Percentiles rank a stretch among this genome's conserved stretches.
phyloP scores from a whole-genome alignment of 92 coral and sea anemone genomes.

The Isaurus tuberculatus region DNA sequence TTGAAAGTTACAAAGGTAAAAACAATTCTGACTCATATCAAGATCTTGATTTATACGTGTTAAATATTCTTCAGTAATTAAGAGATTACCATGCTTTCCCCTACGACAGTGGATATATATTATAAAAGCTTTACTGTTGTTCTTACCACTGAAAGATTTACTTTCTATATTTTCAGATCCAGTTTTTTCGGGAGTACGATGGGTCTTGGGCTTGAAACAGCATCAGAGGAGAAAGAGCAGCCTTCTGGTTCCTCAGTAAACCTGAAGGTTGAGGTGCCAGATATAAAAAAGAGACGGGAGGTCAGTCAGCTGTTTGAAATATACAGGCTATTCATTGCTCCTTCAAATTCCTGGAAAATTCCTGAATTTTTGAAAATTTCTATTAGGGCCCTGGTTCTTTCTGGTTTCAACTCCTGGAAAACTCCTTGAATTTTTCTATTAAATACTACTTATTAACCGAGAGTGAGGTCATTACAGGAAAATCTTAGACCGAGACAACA shows the following conservation, averaged over 20 bases:
- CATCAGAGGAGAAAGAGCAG: slow-evolving; percentile 75
- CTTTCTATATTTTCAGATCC: slow-evolving; percentile 58
- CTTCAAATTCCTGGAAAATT: no score
- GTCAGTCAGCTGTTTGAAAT: slow-evolving; percentile 36
- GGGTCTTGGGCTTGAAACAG: slow-evolving; percentile 70
- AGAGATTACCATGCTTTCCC: not conserved
- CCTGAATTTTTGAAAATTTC: no score
- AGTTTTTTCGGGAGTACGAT: slow-evolving; percentile 86
- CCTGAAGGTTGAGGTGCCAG: slow-evolving; percentile 90
- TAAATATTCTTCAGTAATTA: not conserved
- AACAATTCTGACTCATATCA: no score
- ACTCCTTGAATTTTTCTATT: no score
- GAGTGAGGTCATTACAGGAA: no score
- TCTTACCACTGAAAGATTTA: not conserved
- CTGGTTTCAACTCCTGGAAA: no score
- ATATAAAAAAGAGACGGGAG: slow-evolving; percentile 68
- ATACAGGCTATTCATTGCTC: no score
- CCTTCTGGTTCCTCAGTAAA: slow-evolving; percentile 67
- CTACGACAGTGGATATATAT: not conserved
- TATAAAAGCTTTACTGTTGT: not conserved
- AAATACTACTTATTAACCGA: no score
- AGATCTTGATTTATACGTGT: no score
- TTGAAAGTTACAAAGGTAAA: no score
- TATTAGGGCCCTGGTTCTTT: no score
- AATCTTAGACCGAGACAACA: no score